A percentile compares a stretch with the other conserved stretches of the same genome.
These are phyloP conservation scores for Tipula helvola DNA, from an alignment of 2,888 invertebrate species.

Conservation along the genomic window DNA sequence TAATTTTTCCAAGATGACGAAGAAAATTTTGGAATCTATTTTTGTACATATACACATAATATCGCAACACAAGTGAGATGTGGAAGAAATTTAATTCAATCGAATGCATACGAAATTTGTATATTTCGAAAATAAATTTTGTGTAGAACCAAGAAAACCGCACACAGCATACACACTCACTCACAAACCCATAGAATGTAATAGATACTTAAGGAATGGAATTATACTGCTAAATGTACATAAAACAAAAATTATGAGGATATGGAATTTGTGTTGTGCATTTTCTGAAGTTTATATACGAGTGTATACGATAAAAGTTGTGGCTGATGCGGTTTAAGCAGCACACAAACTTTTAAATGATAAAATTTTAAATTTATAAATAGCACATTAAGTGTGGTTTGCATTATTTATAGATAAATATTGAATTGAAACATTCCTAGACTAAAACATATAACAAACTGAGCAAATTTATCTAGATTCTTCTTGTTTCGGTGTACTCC, in stretches of 20 bases:
- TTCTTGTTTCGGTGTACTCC: too few relatives aligned
- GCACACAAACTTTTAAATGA: not conserved
- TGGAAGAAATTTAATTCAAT: not conserved
- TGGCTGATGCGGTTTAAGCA: not conserved
- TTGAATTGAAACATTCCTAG: too few relatives aligned
- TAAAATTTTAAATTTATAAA: too few relatives aligned
- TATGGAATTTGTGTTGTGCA: not conserved
- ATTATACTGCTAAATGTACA: too few relatives aligned
- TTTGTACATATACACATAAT: not conserved
- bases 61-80: not conserved
- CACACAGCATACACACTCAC: not conserved
- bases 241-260: too few relatives aligned
- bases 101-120: not conserved
- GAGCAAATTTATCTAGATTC: too few relatives aligned
- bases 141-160: not conserved
- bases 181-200: not conserved
- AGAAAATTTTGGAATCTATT: not conserved
- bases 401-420: too few relatives aligned
- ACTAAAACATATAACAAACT: too few relatives aligned
- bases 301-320: not conserved
- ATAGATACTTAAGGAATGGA: not conserved
- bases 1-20: not conserved
- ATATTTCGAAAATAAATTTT: not conserved
- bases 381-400: too few relatives aligned
- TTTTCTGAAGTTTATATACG: not conserved